Percentiles rank a stretch among this genome's conserved stretches.
phyloP scores from a whole-genome alignment of 1,140 invertebrate species.

The Hylaeus volcanicus region DNA sequence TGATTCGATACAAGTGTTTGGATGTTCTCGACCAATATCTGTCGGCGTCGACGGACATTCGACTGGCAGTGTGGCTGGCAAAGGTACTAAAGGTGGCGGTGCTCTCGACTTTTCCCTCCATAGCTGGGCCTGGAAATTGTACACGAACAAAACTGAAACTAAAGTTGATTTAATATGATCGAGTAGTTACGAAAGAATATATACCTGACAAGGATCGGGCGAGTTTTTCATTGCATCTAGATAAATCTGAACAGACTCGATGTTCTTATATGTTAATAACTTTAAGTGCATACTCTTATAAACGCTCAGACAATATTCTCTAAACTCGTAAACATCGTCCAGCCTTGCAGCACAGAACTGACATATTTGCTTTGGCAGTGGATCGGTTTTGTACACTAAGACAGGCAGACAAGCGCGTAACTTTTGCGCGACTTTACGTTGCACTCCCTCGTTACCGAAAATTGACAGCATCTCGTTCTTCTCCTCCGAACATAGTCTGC shows the following conservation, averaged over 20 bases:
- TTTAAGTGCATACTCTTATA: slow-evolving; percentile 71
- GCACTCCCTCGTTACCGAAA: slow-evolving; percentile 70
- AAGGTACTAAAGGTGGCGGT: slow-evolving; percentile 73
- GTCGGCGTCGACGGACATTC: slow-evolving; percentile 38
- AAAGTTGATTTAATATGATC: too few relatives aligned
- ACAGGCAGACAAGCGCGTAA: slow-evolving; percentile 71
- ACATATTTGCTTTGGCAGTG: slow-evolving; percentile 74
- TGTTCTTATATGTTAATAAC: slow-evolving; percentile 55
- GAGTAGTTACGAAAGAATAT: neutral
- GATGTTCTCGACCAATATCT: slow-evolving; percentile 34
- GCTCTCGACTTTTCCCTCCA: slow-evolving; percentile 72
- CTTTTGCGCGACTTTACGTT: slow-evolving; percentile 70
- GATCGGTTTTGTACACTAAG: slow-evolving; percentile 73
- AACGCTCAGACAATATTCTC: slow-evolving; percentile 70
- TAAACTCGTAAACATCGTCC: slow-evolving; percentile 72
- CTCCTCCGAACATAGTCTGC: slow-evolving; percentile 72
- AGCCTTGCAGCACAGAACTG: slow-evolving; percentile 74
- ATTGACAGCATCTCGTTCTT: slow-evolving; percentile 72
- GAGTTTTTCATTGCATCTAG: slow-evolving; percentile 73
- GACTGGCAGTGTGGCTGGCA: slow-evolving; percentile 61
- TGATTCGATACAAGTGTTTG: slow-evolving; percentile 49
- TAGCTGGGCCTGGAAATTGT: slow-evolving; percentile 64
- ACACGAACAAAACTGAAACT: neutral
- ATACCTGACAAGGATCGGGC: slow-evolving; percentile 73
- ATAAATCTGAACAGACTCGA: slow-evolving; percentile 68